These are phyloP conservation scores for Pyrrhosoma nymphula DNA, from an alignment of 2,888 invertebrate genomes.

Conservation along the genomic window DNA sequence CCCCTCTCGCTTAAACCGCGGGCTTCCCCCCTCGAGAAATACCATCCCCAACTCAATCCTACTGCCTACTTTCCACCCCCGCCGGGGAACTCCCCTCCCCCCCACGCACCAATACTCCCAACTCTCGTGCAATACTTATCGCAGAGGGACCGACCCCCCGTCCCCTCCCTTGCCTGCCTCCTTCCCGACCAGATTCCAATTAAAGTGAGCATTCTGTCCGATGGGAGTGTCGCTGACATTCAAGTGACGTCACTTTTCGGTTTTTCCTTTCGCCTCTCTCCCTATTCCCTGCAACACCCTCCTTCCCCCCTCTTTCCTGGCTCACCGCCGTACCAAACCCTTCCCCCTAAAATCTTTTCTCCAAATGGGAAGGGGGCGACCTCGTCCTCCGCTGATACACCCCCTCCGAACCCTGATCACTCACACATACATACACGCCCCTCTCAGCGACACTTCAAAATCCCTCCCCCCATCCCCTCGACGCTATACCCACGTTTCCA, in stretches of 20 bases:
- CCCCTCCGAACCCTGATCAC: not conserved
- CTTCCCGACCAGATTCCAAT: conserved; percentile 57
- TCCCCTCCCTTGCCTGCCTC: not conserved
- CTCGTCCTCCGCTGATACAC: not conserved
- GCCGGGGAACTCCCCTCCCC: not conserved
- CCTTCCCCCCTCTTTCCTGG: not conserved
- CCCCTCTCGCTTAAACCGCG: not conserved
- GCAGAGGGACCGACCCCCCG: not conserved
- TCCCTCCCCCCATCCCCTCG: not conserved
- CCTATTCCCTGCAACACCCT: not conserved
- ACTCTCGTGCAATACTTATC: not conserved
- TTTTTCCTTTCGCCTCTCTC: conserved; percentile 44
- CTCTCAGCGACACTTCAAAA: not conserved
- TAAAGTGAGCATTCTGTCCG: conserved; percentile 65
- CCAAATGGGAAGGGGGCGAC: not conserved
- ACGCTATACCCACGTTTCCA: not conserved
- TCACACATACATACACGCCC: not conserved
- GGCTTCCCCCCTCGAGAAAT: not conserved
- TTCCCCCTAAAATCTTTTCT: not conserved
- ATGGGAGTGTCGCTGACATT: conserved; percentile 66
- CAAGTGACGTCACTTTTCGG: conserved; percentile 65
- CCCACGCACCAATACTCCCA: not conserved
- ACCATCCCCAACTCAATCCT: not conserved
- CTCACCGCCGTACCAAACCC: not conserved
- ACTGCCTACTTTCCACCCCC: not conserved